phyloP scores from a whole-genome alignment of 2,797 vertebrate species.

The Xenops minutus region DNA sequence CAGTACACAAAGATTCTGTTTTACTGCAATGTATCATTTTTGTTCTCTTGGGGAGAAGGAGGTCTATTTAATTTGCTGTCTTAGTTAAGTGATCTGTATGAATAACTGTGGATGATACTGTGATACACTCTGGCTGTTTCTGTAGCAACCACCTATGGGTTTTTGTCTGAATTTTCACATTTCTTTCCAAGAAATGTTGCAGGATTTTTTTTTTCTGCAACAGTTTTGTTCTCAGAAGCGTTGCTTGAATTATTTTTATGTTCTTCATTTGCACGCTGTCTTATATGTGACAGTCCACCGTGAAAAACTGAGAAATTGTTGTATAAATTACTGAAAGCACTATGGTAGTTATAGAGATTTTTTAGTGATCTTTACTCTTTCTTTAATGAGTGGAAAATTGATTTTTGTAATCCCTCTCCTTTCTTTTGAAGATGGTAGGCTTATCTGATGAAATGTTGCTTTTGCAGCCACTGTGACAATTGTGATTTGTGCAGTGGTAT shows the following conservation, averaged over 20 bases:
- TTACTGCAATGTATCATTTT: not conserved
- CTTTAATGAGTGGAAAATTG: constrained; percentile 18
- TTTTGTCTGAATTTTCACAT: not conserved
- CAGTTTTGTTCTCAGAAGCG: not conserved
- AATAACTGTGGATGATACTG: not conserved
- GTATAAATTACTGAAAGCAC: not conserved
- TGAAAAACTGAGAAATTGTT: not conserved
- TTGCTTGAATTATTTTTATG: constrained; percentile 21
- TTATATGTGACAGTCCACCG: not conserved
- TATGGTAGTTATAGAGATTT: not conserved
- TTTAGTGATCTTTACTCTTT: not conserved
- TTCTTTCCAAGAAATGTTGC: not conserved
- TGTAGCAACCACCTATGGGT: constrained; percentile 19
- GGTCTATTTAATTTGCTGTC: not conserved
- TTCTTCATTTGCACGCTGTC: not conserved
- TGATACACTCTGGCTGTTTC: constrained; percentile 15
- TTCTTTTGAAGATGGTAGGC: not conserved
- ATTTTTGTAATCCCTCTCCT: constrained; percentile 3
- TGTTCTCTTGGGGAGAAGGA: not conserved
- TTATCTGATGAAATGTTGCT: constrained; percentile 2
- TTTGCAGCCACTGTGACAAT: not conserved
- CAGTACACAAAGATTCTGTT: not conserved
- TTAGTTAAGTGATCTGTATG: constrained; percentile 9
- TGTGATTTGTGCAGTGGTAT: not conserved
- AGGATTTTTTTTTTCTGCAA: not conserved